Base-by-base conservation (phyloP, 1,140 invertebrate genomes). In the Scaptomyza graminum region DNA sequence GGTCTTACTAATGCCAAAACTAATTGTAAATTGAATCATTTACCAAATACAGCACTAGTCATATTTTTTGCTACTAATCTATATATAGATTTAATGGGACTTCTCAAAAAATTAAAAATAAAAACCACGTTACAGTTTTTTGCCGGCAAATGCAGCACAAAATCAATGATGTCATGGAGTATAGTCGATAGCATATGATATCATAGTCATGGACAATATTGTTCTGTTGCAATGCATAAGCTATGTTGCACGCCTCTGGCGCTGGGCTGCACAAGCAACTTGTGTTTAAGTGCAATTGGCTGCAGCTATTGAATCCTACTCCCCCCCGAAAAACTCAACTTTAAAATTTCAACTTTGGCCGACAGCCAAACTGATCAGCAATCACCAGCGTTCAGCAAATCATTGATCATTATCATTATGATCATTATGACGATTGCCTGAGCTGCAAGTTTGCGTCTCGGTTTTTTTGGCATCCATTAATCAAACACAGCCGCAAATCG, bases 401-500 rank as follows among this genome's bases (percentile, higher is more conserved):
- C 28, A 59, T 34, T 25, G 59, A 63, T 62, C 41, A 63, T 46
- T 47, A 64, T 67, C 25, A 51, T 56, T 5, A 37, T 25, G 13
- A 22, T 55, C 43, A 49, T 37, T 9, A 47, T 47, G 37, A 52
- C 43, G 28, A 59, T 16, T 22, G 51, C 55, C 52, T n/a, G 5
- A 41, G 37, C 4, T 41, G 37, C 37, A 41, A 41, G 37, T 8
- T 41, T 41, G 7, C 7, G 31, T 34, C 28, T 39, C 11, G 37
- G n/a, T 0, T 34, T 44, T 56, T 46, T 1, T 22, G 39, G 31
- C 65, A 28, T 43, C 41, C 72, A 65, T 78, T 75, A 74, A 78
- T 78, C 75, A 78, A 71, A 71, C 22, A 65, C 61, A 47, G 63
- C 63, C 47, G 47, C 69, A 61, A 69, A 74, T 76, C 71, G 71